Base-by-base conservation (phyloP, 2,113 vertebrate species). In the Haemorhous mexicanus region DNA sequence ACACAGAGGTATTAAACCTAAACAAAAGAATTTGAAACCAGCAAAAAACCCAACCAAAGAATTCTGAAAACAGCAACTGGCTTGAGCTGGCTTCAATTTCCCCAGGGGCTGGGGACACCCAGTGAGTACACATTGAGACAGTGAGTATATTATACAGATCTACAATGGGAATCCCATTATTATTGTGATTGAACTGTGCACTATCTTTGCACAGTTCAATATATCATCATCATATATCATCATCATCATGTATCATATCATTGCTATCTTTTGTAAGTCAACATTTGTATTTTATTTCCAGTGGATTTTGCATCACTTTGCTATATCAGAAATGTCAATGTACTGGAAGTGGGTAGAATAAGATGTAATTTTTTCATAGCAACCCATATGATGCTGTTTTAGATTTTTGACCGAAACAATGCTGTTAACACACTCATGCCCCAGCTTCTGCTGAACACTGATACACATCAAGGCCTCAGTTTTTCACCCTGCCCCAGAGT, bases 101-200 rank as follows among this genome's bases (percentile, higher is more conserved):
- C 30, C 35, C 2, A 7, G n/a, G 7, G 30, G 62, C 6, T 39
- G 35, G 53, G 33, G 33, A 73, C 23, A 46, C 16, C 2, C 49
- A 53, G 39, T 4, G 32, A 83, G 26, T 43, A 61, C 4, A 35
- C 24, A 1, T 5, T 6, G 0, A n/a, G 23, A 61, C 2, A 2
- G 18, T 43, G 9, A 69, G 10, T 16, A 16, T 8, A 37, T 43
- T 33, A 37, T 3, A 74, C 15, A 85, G 39, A 82, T 21, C 2
- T 21, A 30, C 30, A 78, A n/a, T 4, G 27, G 55, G 41, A 88
- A 50, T 43, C 44, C 22, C 20, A 15, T 13, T 74, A 18, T 44
- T 68, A 47, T 4, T 63, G 28, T 23, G 30, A 94, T 2, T 62
- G 24, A 84, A 67, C 16, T 28, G 37, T 28, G 37, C 30, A 35